Conservation (phyloP, 2,113 vertebrate species). For the Castor canadensis region DNA sequence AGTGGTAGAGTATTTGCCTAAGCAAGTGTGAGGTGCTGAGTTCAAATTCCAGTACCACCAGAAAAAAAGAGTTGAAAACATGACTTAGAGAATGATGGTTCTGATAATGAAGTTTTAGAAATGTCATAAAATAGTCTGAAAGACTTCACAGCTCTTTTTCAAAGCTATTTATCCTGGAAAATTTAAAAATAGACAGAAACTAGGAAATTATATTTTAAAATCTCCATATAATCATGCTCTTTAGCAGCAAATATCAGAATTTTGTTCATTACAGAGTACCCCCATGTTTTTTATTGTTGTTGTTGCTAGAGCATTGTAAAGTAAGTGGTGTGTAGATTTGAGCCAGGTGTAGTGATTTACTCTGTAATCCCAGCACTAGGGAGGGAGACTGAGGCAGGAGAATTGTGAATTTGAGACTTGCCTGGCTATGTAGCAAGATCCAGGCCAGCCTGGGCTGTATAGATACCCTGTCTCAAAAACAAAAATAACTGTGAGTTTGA, state of each 20-base stretch:
- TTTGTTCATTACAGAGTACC: not conserved
- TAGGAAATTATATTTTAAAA: not conserved
- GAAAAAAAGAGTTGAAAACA: not conserved
- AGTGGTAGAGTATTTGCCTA: too few relatives aligned
- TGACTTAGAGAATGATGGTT: not conserved
- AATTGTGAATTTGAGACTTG: too few relatives aligned
- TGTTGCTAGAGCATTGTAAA: not conserved
- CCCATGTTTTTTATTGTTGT: not conserved
- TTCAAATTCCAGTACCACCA: too few relatives aligned
- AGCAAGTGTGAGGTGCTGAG: too few relatives aligned
- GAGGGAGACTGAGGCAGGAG: too few relatives aligned
- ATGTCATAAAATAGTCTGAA: not conserved
- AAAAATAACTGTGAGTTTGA: not conserved
- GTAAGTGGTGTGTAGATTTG: not conserved
- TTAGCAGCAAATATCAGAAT: not conserved
- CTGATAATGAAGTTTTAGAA: not conserved
- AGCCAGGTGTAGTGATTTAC: too few relatives aligned
- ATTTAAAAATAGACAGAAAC: not conserved
- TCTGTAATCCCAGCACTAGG: too few relatives aligned
- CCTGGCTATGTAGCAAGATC: too few relatives aligned
- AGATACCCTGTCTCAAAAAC: not conserved
- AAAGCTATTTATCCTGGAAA: not conserved
- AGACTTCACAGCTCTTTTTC: not conserved
- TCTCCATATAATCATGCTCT: not conserved
- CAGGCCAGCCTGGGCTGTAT: too few relatives aligned